Evolutionary conservation across 2,113 vertebrate species (phyloP).

Genomic region (Xiphophorus hellerii): DNA sequence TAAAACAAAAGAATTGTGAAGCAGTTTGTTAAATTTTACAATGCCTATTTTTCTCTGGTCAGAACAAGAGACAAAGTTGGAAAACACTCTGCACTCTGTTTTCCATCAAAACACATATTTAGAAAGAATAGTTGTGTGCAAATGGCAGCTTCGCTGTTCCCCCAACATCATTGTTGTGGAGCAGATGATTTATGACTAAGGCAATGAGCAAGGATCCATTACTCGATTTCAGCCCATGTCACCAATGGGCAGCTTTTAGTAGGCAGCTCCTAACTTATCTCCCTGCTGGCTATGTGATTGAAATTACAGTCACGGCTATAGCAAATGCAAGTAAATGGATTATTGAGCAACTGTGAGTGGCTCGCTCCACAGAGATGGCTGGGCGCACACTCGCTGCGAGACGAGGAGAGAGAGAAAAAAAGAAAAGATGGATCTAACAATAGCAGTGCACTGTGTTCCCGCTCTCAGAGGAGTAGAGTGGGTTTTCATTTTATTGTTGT

Average conservation of each 20-base stretch:
- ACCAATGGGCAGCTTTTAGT: slow-evolving; percentile 50
- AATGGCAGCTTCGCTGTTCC: slow-evolving; percentile 7
- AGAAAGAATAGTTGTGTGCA: not conserved
- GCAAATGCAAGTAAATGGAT: slow-evolving; percentile 68
- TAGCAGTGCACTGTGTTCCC: slow-evolving; percentile 24
- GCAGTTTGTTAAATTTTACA: too few species aligned
- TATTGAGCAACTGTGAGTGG: slow-evolving; percentile 67
- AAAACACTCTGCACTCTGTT: slow-evolving; percentile 3
- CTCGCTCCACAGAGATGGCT: slow-evolving; percentile 36
- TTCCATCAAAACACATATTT: slow-evolving; percentile 33
- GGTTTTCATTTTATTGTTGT: slow-evolving; percentile 27
- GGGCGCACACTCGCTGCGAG: slow-evolving; percentile 26
- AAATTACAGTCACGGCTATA: slow-evolving; percentile 64
- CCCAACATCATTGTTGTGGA: slow-evolving; percentile 10
- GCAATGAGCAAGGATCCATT: slow-evolving; percentile 42
- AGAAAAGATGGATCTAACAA: slow-evolving; percentile 27
- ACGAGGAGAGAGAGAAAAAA: slow-evolving; percentile 11
- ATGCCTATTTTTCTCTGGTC: not conserved
- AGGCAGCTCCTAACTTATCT: slow-evolving; percentile 46
- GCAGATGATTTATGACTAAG: slow-evolving; percentile 38
- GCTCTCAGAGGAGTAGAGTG: slow-evolving; percentile 18
- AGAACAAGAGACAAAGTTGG: not conserved
- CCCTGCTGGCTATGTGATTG: slow-evolving; percentile 52
- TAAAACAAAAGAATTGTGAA: not conserved
- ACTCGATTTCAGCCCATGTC: slow-evolving; percentile 54